phyloP scores from a whole-genome alignment of 2,888 invertebrate species.

The Stegophylla sp. region DNA sequence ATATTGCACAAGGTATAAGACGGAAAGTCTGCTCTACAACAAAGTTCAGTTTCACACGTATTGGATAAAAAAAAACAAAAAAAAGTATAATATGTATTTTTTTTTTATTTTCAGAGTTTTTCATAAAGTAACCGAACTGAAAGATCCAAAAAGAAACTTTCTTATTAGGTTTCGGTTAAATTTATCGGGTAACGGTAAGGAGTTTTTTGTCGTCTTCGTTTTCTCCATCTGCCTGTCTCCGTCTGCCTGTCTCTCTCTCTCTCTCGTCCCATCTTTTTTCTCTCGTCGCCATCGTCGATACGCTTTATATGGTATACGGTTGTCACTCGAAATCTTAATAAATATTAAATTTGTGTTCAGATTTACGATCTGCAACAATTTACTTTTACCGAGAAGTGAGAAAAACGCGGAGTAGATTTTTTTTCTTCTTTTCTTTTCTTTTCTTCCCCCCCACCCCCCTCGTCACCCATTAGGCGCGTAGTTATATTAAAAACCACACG shows the following conservation, averaged over 20 bases:
- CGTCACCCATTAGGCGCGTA: conserved; percentile 3
- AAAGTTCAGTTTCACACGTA: conserved; percentile 4
- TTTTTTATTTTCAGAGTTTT: background rate
- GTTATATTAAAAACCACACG: conserved; percentile 43
- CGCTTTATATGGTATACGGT: conserved; percentile 18
- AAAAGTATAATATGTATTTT: background rate
- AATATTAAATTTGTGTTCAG: conserved; percentile 33
- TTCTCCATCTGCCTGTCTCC: too few species aligned
- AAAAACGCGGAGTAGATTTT: conserved; percentile 7
- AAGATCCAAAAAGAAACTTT: conserved; percentile 50
- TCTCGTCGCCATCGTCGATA: background rate
- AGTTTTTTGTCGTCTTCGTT: background rate
- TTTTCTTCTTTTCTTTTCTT: background rate
- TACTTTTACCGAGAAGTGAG: conserved; percentile 8
- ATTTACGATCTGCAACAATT: conserved; percentile 43
- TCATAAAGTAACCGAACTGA: conserved; percentile 41
- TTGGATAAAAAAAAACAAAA: background rate
- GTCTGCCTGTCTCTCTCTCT: background rate
- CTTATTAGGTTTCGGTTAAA: conserved; percentile 49
- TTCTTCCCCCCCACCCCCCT: too few species aligned
- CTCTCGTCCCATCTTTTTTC: background rate
- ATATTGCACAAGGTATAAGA: conserved; percentile 18
- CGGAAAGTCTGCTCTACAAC: too few species aligned
- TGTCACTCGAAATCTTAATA: conserved; percentile 53
- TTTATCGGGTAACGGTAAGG: conserved; percentile 28